These are phyloP conservation scores for Hyles lineata DNA, from an alignment of 2,888 invertebrate species.

Conservation along the genomic window DNA sequence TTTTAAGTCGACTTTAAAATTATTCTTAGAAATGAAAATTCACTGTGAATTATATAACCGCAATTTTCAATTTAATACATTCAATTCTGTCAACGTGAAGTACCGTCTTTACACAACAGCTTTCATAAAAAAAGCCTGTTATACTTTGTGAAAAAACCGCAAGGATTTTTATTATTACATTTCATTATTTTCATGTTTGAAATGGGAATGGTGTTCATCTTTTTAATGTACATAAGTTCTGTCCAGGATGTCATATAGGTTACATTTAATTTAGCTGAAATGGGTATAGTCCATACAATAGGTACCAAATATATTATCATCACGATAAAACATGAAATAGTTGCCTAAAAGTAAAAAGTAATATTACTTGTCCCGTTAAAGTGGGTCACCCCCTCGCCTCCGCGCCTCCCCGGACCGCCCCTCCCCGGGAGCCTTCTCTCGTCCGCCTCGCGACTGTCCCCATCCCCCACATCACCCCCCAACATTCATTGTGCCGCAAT, in stretches of 20 bases:
- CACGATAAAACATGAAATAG: conserved; percentile 84
- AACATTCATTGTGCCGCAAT: conserved; percentile 85
- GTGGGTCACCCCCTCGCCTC: conserved; percentile 81
- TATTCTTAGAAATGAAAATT: conserved; percentile 1
- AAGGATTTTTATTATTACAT: not conserved
- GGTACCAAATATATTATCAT: conserved; percentile 72
- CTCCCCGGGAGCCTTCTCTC: conserved; percentile 64
- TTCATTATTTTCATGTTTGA: not conserved
- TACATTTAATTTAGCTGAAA: conserved; percentile 23
- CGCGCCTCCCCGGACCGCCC: conserved; percentile 47
- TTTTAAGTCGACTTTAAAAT: conserved; percentile 15
- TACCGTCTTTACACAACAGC: not conserved
- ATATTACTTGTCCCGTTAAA: conserved; percentile 85
- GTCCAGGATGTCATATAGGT: not conserved
- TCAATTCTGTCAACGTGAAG: not conserved
- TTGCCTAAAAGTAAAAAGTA: conserved; percentile 86
- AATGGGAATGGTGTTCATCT: not conserved
- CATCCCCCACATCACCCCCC: conserved; percentile 74
- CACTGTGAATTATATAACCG: not conserved
- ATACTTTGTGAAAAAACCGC: not conserved
- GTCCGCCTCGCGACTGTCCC: conserved; percentile 74
- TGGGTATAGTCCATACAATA: conserved; percentile 48
- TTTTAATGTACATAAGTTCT: not conserved
- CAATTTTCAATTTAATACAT: not conserved
- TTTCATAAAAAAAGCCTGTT: not conserved